Percentiles rank a stretch among this genome's conserved stretches.
phyloP scores from a whole-genome alignment of 2,888 invertebrate species.

The Cephonodes hylas region DNA sequence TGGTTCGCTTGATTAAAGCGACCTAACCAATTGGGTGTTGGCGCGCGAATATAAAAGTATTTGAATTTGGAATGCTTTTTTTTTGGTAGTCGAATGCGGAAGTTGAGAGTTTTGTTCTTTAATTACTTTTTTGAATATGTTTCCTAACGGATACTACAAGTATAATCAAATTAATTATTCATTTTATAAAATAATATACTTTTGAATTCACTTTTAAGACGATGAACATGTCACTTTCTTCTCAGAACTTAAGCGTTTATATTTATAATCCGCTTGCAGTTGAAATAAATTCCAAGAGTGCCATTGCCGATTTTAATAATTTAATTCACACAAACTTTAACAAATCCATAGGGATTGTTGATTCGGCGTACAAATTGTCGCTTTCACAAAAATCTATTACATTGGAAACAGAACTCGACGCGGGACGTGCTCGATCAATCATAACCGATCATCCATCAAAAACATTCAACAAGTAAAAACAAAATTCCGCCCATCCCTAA shows the following conservation, averaged over 20 bases:
- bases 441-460: conserved; percentile 74
- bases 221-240: too few species aligned
- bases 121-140: not conserved
- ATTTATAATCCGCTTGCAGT: too few species aligned
- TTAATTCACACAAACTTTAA: not conserved
- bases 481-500: conserved; percentile 42
- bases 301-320: not conserved
- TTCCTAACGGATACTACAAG: too few species aligned
- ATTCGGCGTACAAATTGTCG: conserved; percentile 26
- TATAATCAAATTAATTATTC: too few species aligned
- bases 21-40: conserved; percentile 29
- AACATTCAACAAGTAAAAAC: conserved; percentile 80
- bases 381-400: conserved; percentile 60
- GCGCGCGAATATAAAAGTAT: conserved; percentile 2
- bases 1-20: conserved; percentile 29
- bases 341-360: not conserved
- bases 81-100: not conserved
- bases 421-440: conserved; percentile 66
- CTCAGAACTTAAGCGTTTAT: too few species aligned
- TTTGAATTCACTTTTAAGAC: too few species aligned
- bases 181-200: too few species aligned
- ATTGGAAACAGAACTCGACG: conserved; percentile 51
- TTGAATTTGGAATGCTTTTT: conserved; percentile 6
- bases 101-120: not conserved
- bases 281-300: not conserved